phyloP scores from a whole-genome alignment of 2,888 invertebrate genomes.

The Tridacna crocea region DNA sequence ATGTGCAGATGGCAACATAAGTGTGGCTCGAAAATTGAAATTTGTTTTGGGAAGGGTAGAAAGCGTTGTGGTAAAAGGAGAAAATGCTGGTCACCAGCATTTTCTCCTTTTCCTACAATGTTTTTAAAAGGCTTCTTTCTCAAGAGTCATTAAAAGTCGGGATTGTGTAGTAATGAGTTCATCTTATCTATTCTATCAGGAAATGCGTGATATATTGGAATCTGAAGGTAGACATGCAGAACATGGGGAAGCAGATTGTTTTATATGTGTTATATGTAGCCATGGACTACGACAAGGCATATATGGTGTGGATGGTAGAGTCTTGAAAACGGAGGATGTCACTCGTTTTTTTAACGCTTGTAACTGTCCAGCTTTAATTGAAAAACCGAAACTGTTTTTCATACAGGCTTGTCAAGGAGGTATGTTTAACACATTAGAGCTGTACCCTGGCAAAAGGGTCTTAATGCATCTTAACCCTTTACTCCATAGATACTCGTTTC shows the following conservation, averaged over 20 bases:
- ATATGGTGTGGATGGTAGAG: constrained; percentile 64
- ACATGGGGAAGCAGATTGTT: constrained; percentile 63
- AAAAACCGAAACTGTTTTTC: constrained; percentile 72
- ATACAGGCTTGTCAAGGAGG: constrained; percentile 74
- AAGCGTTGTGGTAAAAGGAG: too few species aligned
- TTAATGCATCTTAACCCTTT: not conserved
- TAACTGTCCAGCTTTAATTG: constrained; percentile 60
- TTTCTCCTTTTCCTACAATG: too few species aligned
- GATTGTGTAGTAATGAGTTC: too few species aligned
- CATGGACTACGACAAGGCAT: constrained; percentile 62
- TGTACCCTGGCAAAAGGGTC: not conserved
- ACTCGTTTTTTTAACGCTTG: constrained; percentile 58
- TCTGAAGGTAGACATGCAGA: constrained; percentile 41
- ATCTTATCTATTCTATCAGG: constrained; percentile 34
- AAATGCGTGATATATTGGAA: constrained; percentile 45
- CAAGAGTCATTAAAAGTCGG: too few species aligned
- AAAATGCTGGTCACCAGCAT: too few species aligned
- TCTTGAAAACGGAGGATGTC: constrained; percentile 49
- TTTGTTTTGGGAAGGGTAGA: too few species aligned
- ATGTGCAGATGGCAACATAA: too few species aligned
- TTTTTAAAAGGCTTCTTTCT: too few species aligned
- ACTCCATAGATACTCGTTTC: too few species aligned
- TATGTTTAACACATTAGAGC: constrained; percentile 27
- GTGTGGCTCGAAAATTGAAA: too few species aligned
- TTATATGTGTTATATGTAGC: constrained; percentile 63